These are phyloP conservation scores for Channa striata DNA, from an alignment of 2,797 vertebrate genomes.

Conservation along the genomic window DNA sequence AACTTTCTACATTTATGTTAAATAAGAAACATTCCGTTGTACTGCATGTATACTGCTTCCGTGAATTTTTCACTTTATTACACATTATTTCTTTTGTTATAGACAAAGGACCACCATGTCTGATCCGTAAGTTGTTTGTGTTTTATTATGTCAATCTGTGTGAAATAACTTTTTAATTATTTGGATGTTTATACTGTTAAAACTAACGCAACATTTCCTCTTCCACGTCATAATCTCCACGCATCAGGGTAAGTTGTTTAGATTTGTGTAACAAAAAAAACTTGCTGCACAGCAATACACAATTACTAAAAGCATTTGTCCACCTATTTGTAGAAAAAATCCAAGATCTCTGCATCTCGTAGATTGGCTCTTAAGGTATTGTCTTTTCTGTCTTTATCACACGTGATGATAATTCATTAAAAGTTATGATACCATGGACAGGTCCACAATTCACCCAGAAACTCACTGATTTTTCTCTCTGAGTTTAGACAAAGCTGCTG, in stretches of 20 bases:
- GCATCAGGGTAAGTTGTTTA: conserved; percentile 69
- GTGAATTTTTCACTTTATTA: conserved; percentile 10
- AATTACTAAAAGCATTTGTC: neutral
- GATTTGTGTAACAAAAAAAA: neutral
- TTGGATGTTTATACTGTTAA: conserved; percentile 3
- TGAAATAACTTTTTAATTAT: neutral
- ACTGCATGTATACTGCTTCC: neutral
- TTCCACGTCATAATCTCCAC: conserved; percentile 9
- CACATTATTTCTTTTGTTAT: conserved; percentile 18
- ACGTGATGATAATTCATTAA: neutral
- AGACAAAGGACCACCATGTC: conserved; percentile 73
- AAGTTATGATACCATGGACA: neutral
- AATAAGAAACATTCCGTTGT: neutral
- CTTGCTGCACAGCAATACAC: neutral
- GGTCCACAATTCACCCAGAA: too few relatives aligned
- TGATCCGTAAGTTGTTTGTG: conserved; percentile 73
- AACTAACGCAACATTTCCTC: conserved; percentile 14
- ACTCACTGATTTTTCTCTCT: neutral
- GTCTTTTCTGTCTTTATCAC: conserved; percentile 11
- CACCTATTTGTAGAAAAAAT: conserved; percentile 66
- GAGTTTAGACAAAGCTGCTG: conserved; percentile 79
- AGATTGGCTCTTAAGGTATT: conserved; percentile 81
- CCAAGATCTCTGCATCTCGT: conserved; percentile 80
- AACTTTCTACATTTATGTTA: neutral
- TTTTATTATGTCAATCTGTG: neutral